Evolutionary conservation across 2,888 invertebrate genomes (phyloP).

Genomic region (Metallyticus violacea): DNA sequence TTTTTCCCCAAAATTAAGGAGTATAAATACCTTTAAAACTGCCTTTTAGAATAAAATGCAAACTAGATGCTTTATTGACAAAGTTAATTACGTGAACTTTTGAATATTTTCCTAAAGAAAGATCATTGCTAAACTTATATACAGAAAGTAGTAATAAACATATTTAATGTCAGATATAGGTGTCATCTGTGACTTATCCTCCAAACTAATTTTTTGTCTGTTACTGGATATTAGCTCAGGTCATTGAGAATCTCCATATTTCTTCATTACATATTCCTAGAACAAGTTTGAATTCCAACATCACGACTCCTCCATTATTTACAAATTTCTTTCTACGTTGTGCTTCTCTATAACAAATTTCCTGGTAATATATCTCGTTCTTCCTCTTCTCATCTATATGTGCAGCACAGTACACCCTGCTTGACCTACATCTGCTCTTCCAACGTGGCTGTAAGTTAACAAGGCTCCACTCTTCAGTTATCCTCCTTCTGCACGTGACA

Average conservation of each 20-base stretch:
- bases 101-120: too few relatives aligned
- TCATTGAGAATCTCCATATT: not conserved
- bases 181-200: too few relatives aligned
- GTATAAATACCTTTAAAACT: too few relatives aligned
- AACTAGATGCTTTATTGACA: too few relatives aligned
- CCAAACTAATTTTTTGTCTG: too few relatives aligned
- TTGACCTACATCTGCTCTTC: not conserved
- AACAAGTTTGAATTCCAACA: not conserved
- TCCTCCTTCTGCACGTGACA: not conserved
- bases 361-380: not conserved
- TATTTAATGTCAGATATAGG: too few relatives aligned
- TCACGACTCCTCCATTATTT: not conserved
- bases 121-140: too few relatives aligned
- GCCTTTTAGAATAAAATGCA: too few relatives aligned
- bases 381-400: not conserved
- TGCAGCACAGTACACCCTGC: not conserved
- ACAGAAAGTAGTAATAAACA: too few relatives aligned
- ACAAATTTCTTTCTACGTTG: not conserved
- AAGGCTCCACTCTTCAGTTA: not conserved
- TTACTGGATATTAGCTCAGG: too few relatives aligned
- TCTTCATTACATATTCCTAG: not conserved
- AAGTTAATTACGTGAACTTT: too few relatives aligned
- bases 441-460: not conserved
- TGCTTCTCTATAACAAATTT: not conserved
- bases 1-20: too few relatives aligned